These are phyloP conservation scores for Menidia beryllina DNA, from an alignment of 2,113 vertebrate species.

Conservation along the genomic window DNA sequence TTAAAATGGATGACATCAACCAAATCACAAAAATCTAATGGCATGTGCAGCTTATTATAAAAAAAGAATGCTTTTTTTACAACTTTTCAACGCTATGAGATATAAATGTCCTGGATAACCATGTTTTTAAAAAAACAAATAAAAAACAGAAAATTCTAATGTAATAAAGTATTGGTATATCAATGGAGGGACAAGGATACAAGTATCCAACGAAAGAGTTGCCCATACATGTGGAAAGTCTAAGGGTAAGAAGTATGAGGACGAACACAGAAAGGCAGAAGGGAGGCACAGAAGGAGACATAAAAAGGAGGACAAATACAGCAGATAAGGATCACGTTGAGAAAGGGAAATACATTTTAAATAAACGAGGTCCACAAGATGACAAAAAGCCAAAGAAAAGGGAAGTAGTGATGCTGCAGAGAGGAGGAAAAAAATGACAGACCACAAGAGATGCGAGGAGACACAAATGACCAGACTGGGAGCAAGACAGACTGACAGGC, in stretches of 20 bases:
- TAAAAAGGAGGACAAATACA: constrained; percentile 38
- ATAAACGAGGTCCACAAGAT: constrained; percentile 26
- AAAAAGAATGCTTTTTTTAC: not conserved
- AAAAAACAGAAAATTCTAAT: too few relatives aligned
- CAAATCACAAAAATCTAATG: not conserved
- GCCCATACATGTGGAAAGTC: constrained; percentile 5
- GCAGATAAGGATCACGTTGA: constrained; percentile 47
- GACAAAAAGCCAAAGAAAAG: constrained; percentile 22
- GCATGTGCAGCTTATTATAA: not conserved
- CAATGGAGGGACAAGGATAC: not conserved
- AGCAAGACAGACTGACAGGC: constrained; percentile 59
- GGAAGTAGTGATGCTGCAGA: not conserved
- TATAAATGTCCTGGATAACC: not conserved
- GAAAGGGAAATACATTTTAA: constrained; percentile 29
- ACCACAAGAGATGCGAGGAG: constrained; percentile 38
- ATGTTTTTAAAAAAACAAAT: too few relatives aligned
- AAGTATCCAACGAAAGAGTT: not conserved
- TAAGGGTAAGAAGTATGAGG: constrained; percentile 9
- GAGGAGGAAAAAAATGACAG: constrained; percentile 23
- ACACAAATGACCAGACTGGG: constrained; percentile 54
- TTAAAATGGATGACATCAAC: not conserved
- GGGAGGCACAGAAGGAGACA: constrained; percentile 14
- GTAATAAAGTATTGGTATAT: not conserved
- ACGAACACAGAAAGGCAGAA: constrained; percentile 18
- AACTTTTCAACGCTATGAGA: not conserved